Base-by-base conservation (phyloP, 2,113 vertebrate species). In the Poeciliopsis retropinna region DNA sequence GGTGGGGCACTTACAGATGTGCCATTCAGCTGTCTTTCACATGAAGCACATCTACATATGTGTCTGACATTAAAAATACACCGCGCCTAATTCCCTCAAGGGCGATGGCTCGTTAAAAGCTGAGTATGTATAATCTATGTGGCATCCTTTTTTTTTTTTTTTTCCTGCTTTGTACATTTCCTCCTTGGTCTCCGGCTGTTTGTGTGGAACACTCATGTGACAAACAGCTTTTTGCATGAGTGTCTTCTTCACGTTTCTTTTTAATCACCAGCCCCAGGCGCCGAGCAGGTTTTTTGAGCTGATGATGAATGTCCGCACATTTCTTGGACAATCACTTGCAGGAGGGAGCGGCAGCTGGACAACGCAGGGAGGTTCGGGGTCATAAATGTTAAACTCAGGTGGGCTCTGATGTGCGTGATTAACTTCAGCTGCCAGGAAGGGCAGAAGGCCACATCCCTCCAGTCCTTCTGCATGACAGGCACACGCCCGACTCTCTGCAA, bases 361-460 rank as follows among this genome's bases (percentile, higher is more conserved):
- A 54, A 70, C 5, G 51, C 72, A 25, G 72, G 82, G 79, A 67
- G 47, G 37, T 37, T 69, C 4, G 31, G 67, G 82, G 88, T 87
- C 87, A 69, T 25, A 13, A 72, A 79, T 39, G 29, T 51, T 74
- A 76, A 81, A 82, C 83, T 92, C 89, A 91, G 91, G 88, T 90
- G 86, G 78, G 84, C 68, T 72, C 60, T 70, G 84, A 84, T 72
- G 29, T 30, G 41, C 82, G 86, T 87, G 89, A 91, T 91, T 91
- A 93, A 91, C 75, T 86, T 54, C 80, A 79, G 77, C 89, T 91
- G 89, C 87, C 88, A 85, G 62, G 15, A 32, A 80, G 80, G 80
- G 81, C 25, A 30, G 76, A 81, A 73, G 84, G 84, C 84, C 70
- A 29, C 41, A 75, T 82, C 78, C 80, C 78, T 83, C 63, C 70